Conservation (phyloP, 2,888 invertebrate species). For the Microplitis deprimator region DNA sequence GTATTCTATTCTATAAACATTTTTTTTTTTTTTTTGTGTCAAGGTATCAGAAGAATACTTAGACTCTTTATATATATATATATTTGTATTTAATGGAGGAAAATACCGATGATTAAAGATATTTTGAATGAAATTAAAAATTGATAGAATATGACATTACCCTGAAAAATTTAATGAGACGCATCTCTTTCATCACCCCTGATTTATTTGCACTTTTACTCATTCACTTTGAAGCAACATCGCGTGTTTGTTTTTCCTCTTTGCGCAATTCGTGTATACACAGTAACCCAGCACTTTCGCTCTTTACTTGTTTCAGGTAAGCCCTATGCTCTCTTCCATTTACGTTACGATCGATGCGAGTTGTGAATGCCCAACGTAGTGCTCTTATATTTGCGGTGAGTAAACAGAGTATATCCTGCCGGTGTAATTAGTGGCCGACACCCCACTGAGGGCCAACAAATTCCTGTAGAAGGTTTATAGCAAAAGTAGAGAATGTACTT, state of each 20-base stretch:
- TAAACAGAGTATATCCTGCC: constrained; percentile 64
- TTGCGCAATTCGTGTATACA: constrained; percentile 39
- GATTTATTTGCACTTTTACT: constrained; percentile 36
- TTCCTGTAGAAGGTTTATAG: constrained; percentile 25
- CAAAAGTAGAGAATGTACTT: constrained; percentile 8
- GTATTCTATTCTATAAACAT: too few relatives aligned
- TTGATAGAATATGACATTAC: constrained; percentile 12
- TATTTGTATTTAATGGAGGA: too few relatives aligned
- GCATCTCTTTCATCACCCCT: constrained; percentile 18
- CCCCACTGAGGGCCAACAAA: constrained; percentile 51
- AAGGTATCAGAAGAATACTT: too few relatives aligned
- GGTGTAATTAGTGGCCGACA: constrained; percentile 65
- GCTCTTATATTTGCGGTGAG: constrained; percentile 63
- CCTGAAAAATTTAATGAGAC: constrained; percentile 27
- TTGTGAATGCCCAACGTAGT: constrained; percentile 39
- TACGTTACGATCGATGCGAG: constrained; percentile 33
- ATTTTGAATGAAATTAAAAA: neutral
- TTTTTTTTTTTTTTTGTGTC: too few relatives aligned
- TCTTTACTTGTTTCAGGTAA: constrained; percentile 64
- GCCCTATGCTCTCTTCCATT: constrained; percentile 51
- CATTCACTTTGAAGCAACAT: constrained; percentile 42
- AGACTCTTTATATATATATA: too few relatives aligned
- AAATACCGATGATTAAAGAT: too few relatives aligned
- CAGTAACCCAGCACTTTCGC: constrained; percentile 53
- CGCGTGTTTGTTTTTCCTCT: constrained; percentile 44